Base-by-base conservation (phyloP, 2,113 vertebrate genomes). In the Dasyprocta punctata region DNA sequence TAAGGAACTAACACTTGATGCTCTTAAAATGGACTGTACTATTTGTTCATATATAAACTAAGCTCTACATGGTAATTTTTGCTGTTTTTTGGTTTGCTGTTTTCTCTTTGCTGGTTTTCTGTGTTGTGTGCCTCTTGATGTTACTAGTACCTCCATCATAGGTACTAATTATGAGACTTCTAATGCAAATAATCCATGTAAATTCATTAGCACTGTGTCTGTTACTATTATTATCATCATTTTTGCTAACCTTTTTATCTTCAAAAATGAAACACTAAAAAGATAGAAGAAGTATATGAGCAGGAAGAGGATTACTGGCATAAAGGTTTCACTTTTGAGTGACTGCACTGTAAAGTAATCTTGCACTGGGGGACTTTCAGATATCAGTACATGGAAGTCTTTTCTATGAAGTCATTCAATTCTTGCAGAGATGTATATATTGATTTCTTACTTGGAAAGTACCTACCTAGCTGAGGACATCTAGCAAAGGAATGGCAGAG, bases 241-340 rank as follows among this genome's bases (percentile, higher is more conserved):
- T 44, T 94, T 84, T 83, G 36, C 19, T 54, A 13, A 73, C 9
- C 19, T 89, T 90, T 44, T 75, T 26, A 52, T 91, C 90, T 90
- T 93, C 75, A 47, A 61, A 54, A 86, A 82, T 90, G 44, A 93
- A 90, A 83, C n/a, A 78, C 22, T 83, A 69, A 54, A 93, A 61
- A 26, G 3, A n/a, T 67, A 65, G 65, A 28, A 36, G 14, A 61
- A 61, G 56, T 61, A 14, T 61, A 24, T 60, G 58, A 83, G 24
- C 69, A 93, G 26, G 61, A 81, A 17, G n/a, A 13, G 49, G 49
- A 71, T 17, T 78, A 22, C 1, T 61, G 88, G 67, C 13, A 83
- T 16, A 63, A 61, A 30, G 60, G 7, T 38, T 83, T 90, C 30
- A 61, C 75, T 87, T 87, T 28, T 5, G 36, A 28, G 30, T 84